phyloP scores from a whole-genome alignment of 2,113 vertebrate species.

The Ellobius talpinus region DNA sequence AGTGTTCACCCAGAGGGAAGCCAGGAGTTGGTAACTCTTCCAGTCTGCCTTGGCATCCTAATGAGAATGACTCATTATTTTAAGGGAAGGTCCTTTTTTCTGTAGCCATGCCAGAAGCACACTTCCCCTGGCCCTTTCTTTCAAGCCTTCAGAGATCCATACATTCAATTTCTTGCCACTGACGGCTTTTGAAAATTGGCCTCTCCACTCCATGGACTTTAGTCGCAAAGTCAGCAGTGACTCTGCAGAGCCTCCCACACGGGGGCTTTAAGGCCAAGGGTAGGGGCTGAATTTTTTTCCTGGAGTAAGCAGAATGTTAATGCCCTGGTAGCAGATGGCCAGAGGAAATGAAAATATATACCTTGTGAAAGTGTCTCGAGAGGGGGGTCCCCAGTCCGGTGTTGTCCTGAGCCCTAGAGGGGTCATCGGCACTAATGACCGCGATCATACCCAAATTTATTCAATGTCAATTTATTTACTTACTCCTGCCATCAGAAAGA shows the following conservation, averaged over 20 bases:
- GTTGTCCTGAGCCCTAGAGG: conserved; percentile 61
- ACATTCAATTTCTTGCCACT: conserved; percentile 73
- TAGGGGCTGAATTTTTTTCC: conserved; percentile 80
- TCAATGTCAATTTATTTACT: conserved; percentile 86
- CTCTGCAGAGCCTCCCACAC: conserved; percentile 72
- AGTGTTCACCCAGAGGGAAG: background rate
- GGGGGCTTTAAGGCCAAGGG: conserved; percentile 65
- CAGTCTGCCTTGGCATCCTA: background rate
- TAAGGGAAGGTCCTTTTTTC: background rate
- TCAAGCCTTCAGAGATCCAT: conserved; percentile 63
- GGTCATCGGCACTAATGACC: conserved; percentile 66
- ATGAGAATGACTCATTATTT: conserved; percentile 19
- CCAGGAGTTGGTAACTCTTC: background rate
- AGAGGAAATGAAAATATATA: conserved; percentile 81
- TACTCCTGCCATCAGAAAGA: conserved; percentile 78
- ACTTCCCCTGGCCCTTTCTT: conserved; percentile 20
- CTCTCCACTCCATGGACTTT: conserved; percentile 74
- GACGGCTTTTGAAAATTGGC: conserved; percentile 72
- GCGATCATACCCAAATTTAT: conserved; percentile 87
- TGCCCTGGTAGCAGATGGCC: conserved; percentile 57
- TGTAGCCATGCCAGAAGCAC: conserved; percentile 3
- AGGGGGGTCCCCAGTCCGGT: background rate
- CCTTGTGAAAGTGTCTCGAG: background rate
- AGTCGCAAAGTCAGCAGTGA: conserved; percentile 79
- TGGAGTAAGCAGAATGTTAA: conserved; percentile 86